Evolutionary conservation across 2,113 vertebrate genomes (phyloP).

Genomic region (Vanacampus margaritifer): DNA sequence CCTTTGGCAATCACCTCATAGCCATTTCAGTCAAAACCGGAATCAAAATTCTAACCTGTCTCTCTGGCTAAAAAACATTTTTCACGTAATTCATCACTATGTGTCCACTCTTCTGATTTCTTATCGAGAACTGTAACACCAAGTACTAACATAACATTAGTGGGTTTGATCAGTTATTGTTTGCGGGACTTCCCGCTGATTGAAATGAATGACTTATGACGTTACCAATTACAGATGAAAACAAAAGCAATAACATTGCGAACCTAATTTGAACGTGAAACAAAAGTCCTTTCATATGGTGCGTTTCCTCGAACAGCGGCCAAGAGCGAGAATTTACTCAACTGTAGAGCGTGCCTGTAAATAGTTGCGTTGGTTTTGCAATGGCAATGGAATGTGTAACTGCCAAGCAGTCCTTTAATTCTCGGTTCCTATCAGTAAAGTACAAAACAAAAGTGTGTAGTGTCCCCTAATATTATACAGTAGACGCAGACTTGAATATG

Average conservation of each 20-base stretch:
- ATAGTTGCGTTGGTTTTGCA: not conserved
- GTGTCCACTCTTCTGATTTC: constrained; percentile 21
- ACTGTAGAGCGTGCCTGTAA: not conserved
- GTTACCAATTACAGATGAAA: not conserved
- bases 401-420: not conserved
- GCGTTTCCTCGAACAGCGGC: not conserved
- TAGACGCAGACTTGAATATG: not conserved
- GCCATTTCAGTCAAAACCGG: constrained; percentile 24
- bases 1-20: not conserved
- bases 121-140: not conserved
- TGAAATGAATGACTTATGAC: not conserved
- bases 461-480: not conserved
- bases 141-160: not conserved
- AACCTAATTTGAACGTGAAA: not conserved
- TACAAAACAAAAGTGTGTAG: no score
- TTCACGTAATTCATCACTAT: not conserved
- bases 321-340: not conserved
- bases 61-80: constrained; percentile 3
- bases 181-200: not conserved
- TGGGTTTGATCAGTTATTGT: not conserved
- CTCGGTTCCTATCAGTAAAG: not conserved
- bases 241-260: not conserved
- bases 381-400: not conserved
- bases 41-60: constrained; percentile 24
- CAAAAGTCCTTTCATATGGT: not conserved